Evolutionary conservation across 2,797 vertebrate species (phyloP), one percentile per base, ranked within the genome.

Genomic region (Odontamblyopus rebecca): DNA sequence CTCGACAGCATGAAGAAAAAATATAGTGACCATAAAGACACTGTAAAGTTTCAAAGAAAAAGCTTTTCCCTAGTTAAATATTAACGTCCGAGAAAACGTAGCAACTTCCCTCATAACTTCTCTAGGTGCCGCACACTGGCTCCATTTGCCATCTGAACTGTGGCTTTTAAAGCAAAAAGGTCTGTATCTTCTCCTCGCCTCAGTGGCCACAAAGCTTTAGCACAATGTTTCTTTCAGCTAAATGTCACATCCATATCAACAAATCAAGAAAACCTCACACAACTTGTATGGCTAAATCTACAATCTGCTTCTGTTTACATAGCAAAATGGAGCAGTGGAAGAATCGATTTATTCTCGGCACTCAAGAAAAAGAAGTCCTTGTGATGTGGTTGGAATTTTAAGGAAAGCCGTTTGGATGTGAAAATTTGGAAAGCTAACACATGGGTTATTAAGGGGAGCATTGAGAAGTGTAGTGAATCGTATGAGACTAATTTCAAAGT

Each of bases 61-160:
- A 88, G 84, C 86, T 89, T 82, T 88, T 71, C 67, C 86, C 84
- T 91, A 85, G 77, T 92, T 85, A 91, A 93, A 92, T 93, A 93
- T 93, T 93, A 88, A 91, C 88, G 83, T 74, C 27, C 0, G 77
- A 82, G 79, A 85, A 89, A 90, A 87, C 81, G 76, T 84, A 87
- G 57, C 26, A 60, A 90, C 78, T 86, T 91, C 89, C 66, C 78
- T 59, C 74, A 83, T 81, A 84, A 82, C 81, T 88, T 65, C 19
- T 48, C 11, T 67, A 53, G 13, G 9, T 79, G 69, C 73, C n/a
- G 66, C 26, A 70, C 76, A 79, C 51, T 54, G 74, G 84, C 70
- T 84, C 82, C 83, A 79, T 89, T 82, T 82, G 78, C 87, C 69
- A 29, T 67, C 61, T 51, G 64, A 77, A 71, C 74, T 63, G 61